Evolutionary conservation across 2,797 vertebrate genomes (phyloP), one percentile per base, ranked within the genome.

Genomic region (Poeciliopsis presidionis): DNA sequence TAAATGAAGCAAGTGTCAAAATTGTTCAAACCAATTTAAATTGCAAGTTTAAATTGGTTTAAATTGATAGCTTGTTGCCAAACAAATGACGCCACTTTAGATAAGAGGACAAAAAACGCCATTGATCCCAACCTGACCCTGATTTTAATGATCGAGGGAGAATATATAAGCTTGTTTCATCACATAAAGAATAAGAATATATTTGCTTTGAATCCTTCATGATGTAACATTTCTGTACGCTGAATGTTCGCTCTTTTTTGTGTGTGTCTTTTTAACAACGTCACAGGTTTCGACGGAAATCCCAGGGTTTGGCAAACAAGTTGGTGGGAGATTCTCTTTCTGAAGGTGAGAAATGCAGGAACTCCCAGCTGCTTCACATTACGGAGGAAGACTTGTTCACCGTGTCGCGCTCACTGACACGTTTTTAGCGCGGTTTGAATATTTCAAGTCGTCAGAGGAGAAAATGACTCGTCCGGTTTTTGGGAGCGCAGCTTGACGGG

Each of bases 221-320:
- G 22, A 69, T 25, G 18, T 25, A 41, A 43, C 39, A 43, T 41
- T 41, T 12, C 22, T 43, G 36, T 16, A 43, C 5, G 25, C 7
- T 45, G 41, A 70, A 45, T 41, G 5, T 8, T 0, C 71, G 16
- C 36, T 1, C 39, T 25, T 90, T 3, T 81, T 4, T 39, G 36
- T 39, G 36, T 36, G 5, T 39, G 36, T 41, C 1, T 41, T 7
- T 53, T 30, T 89, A 89, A 80, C 79, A 96, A 18, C 51, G 16
- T 90, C 90, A 80, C 81, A 96, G 96, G 88, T 96, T 95, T 90
- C 92, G 96, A 30, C 89, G 91, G 86, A 96, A 95, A 90, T 91
- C 94, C 30, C 80, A 91, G 14, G 79, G 80, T 86, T 86, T 95
- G 75, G 63, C 76, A 0, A 90, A 77, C 81, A 95, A 94, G 86